Evolutionary conservation across 2,888 invertebrate genomes (phyloP).

Genomic region (Thecocarcelia acutangulata): DNA sequence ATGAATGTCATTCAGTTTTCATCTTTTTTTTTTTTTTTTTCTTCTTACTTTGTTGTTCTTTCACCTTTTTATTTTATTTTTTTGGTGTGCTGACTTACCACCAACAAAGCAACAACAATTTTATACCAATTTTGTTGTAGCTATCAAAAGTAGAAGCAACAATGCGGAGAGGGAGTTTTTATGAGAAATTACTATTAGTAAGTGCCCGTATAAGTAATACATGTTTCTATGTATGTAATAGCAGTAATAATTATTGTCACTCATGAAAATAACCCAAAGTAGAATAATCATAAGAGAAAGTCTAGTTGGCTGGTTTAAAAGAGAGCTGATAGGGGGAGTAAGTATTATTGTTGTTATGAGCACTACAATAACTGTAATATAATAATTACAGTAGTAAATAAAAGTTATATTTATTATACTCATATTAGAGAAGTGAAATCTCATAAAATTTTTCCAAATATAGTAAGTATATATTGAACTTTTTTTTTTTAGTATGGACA

Average conservation of each 20-base stretch:
- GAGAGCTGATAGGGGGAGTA: background rate
- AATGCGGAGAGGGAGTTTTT: conserved; percentile 1
- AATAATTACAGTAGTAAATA: conserved; percentile 24
- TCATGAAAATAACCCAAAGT: conserved; percentile 41
- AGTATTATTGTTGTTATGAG: background rate
- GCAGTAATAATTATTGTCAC: conserved; percentile 48
- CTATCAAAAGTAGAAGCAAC: conserved; percentile 38
- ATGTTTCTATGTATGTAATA: conserved; percentile 20
- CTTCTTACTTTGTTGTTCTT: background rate
- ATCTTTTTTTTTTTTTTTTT: background rate
- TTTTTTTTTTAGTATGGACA: background rate
- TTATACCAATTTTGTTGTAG: conserved; percentile 38
- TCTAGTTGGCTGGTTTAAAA: conserved; percentile 7
- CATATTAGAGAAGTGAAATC: conserved; percentile 41
- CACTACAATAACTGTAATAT: background rate
- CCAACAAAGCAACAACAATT: conserved; percentile 31
- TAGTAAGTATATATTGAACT: background rate
- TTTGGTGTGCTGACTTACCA: conserved; percentile 32
- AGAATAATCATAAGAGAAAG: conserved; percentile 35
- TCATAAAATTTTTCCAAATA: conserved; percentile 33
- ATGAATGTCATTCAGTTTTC: conserved; percentile 30
- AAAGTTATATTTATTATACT: conserved; percentile 29
- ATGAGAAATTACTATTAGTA: conserved; percentile 40
- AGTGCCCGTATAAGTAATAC: conserved; percentile 48
- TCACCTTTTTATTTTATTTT: background rate